Evolutionary conservation across 64 coral and sea anemone genomes (phyloP).

Genomic region (Platygyra sinensis): DNA sequence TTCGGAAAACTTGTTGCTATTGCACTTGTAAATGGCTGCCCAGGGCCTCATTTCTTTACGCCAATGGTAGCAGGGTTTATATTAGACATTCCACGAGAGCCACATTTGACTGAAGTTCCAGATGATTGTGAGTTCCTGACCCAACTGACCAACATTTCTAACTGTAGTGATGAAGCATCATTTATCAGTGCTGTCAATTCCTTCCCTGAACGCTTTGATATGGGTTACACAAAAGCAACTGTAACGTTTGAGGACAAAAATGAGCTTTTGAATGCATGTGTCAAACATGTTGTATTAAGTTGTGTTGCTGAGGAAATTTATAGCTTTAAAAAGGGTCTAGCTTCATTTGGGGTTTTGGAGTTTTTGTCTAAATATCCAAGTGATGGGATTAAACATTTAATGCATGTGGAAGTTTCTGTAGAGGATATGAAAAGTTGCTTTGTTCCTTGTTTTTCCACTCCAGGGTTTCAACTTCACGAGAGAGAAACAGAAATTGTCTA

Average conservation of each 20-base stretch:
- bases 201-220: slow-evolving; percentile 61
- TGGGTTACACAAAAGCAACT: slow-evolving; percentile 59
- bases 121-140: slow-evolving; percentile 8
- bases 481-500: slow-evolving; percentile 74
- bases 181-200: neutral
- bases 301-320: slow-evolving; percentile 52
- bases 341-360: slow-evolving; percentile 57
- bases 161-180: slow-evolving; percentile 1
- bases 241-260: slow-evolving; percentile 52
- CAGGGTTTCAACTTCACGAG: slow-evolving; percentile 18
- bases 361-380: slow-evolving; percentile 33
- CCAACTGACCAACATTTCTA: neutral
- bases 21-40: slow-evolving; percentile 55
- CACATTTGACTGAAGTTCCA: slow-evolving; percentile 21
- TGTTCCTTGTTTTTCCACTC: slow-evolving; percentile 34
- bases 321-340: slow-evolving; percentile 53
- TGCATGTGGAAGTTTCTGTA: slow-evolving; percentile 19
- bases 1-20: slow-evolving; percentile 42
- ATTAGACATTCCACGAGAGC: slow-evolving; percentile 35
- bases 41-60: slow-evolving; percentile 34
- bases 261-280: slow-evolving; percentile 45
- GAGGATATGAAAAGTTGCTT: slow-evolving; percentile 49
- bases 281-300: slow-evolving; percentile 58
- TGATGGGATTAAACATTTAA: slow-evolving; percentile 29
- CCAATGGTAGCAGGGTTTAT: slow-evolving; percentile 18